Conservation (phyloP, 2,888 invertebrate species). For the Lordiphosa fenestrarum region DNA sequence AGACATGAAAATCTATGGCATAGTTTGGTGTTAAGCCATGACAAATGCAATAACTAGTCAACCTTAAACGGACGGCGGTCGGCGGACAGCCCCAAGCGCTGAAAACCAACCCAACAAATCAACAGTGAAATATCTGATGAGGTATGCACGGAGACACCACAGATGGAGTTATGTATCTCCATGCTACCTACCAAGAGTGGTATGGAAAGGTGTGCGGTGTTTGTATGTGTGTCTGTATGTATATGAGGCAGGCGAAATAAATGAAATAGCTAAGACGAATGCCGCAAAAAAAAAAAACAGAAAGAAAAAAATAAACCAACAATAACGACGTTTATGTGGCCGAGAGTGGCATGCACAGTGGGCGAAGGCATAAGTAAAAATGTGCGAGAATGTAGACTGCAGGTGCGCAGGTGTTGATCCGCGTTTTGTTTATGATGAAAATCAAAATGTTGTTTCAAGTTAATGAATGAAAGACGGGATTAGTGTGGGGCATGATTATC, state of each 20-base stretch:
- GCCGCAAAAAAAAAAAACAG: conserved; percentile 32
- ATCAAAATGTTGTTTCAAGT: no score
- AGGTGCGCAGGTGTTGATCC: no score
- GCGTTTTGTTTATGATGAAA: no score
- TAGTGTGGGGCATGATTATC: no score
- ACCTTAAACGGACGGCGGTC: conserved; percentile 37
- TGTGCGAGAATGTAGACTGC: background rate
- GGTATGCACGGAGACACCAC: conserved; percentile 5
- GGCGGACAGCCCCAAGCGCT: conserved; percentile 18
- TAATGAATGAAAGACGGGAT: no score
- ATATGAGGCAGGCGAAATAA: conserved; percentile 48
- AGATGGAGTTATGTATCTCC: conserved; percentile 19
- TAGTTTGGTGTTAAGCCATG: conserved; percentile 43
- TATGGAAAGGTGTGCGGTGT: conserved; percentile 3
- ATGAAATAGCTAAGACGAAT: conserved; percentile 60
- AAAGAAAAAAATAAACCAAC: conserved; percentile 14
- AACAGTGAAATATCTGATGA: conserved; percentile 24
- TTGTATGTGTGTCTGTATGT: conserved; percentile 3
- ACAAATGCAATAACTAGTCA: conserved; percentile 38
- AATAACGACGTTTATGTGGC: conserved; percentile 51
- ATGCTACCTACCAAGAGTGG: background rate
- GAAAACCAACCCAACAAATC: conserved; percentile 14
- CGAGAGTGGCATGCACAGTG: conserved; percentile 63
- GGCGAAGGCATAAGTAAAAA: conserved; percentile 2
- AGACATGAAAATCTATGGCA: conserved; percentile 44